These are phyloP conservation scores for Sparidentex hasta DNA, from an alignment of 2,797 vertebrate genomes.

Conservation along the genomic window DNA sequence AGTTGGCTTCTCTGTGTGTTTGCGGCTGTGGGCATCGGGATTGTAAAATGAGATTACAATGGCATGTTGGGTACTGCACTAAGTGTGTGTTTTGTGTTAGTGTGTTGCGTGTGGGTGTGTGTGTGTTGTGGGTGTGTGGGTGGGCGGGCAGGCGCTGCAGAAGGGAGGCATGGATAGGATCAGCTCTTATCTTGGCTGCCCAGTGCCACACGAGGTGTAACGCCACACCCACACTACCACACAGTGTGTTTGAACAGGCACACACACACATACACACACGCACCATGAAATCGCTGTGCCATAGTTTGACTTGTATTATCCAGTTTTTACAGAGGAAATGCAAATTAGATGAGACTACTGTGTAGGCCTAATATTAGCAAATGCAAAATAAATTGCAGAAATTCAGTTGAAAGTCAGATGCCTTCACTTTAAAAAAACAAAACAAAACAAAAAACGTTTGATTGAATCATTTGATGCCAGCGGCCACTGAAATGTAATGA, in stretches of 20 bases:
- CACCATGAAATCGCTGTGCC: conserved; percentile 71
- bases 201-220: conserved; percentile 90
- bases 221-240: conserved; percentile 87
- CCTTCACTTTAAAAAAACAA: conserved; percentile 35
- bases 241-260: conserved; percentile 84
- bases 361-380: conserved; percentile 64
- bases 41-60: conserved; percentile 78
- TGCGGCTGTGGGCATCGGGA: conserved; percentile 59
- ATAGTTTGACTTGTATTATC: conserved; percentile 82
- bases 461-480: conserved; percentile 30
- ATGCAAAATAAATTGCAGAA: conserved; percentile 60
- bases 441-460: conserved; percentile 15
- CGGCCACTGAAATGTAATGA: conserved; percentile 18
- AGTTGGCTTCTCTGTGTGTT: conserved; percentile 48
- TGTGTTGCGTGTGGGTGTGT: conserved; percentile 47
- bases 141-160: conserved; percentile 73
- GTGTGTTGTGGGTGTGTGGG: conserved; percentile 55
- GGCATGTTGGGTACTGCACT: conserved; percentile 62
- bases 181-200: conserved; percentile 88
- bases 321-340: conserved; percentile 77
- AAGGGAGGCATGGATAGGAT: conserved; percentile 86
- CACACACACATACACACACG: conserved; percentile 59
- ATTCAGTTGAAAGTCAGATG: conserved; percentile 38
- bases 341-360: conserved; percentile 66
- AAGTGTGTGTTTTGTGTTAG: conserved; percentile 48